A percentile compares a stretch with the other conserved stretches of the same genome.
phyloP scores from a whole-genome alignment of 2,797 vertebrate species.

The Leucoraja ocellata region DNA sequence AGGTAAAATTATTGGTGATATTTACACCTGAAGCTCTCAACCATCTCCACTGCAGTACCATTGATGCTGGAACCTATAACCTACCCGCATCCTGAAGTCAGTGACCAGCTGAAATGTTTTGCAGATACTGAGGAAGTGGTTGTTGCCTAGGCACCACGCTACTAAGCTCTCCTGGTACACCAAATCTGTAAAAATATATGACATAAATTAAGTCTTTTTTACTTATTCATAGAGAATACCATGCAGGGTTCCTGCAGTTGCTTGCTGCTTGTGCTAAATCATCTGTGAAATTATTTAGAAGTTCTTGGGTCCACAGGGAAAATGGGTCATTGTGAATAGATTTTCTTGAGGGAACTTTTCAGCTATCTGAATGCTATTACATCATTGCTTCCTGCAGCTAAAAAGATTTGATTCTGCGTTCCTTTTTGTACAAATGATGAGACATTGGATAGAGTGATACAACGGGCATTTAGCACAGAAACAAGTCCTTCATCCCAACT shows the following conservation, averaged over 20 bases:
- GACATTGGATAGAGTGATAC: not conserved
- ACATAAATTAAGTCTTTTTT: not conserved
- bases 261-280: not conserved
- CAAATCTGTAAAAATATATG: not conserved
- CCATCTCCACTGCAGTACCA: too few species aligned
- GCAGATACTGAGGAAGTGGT: too few species aligned
- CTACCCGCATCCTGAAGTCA: too few species aligned
- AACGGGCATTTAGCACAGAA: not conserved
- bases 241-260: not conserved
- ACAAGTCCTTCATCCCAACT: too few species aligned
- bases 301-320: not conserved
- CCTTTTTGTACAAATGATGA: not conserved
- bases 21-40: too few species aligned
- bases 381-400: not conserved
- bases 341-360: not conserved
- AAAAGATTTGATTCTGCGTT: not conserved
- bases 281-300: conserved; percentile 23
- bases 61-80: too few species aligned
- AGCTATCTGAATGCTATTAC: not conserved
- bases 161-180: too few species aligned
- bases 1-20: too few species aligned
- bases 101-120: too few species aligned
- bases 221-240: not conserved
- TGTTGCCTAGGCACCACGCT: too few species aligned
- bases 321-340: not conserved